These are phyloP conservation scores for Rhinoraja longicauda DNA, from an alignment of 2,797 vertebrate species.

Conservation along the genomic window DNA sequence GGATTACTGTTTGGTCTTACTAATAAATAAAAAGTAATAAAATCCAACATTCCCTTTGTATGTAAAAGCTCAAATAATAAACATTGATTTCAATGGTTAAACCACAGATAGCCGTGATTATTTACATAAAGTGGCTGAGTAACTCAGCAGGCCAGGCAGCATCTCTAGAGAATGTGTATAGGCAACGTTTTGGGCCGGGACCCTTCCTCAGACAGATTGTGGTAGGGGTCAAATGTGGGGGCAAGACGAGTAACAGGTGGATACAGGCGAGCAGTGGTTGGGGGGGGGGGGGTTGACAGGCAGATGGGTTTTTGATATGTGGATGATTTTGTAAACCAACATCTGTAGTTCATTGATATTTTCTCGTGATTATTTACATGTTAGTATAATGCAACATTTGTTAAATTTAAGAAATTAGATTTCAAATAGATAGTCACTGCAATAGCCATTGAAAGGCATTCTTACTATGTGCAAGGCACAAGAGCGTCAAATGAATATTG, in stretches of 20 bases:
- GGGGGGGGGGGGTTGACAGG: too few species aligned
- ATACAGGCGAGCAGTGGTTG: too few species aligned
- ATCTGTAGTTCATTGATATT: too few species aligned
- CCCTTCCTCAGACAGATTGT: too few species aligned
- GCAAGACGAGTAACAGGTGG: too few species aligned
- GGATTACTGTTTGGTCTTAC: not conserved
- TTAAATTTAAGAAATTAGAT: not conserved
- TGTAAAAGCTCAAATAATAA: not conserved
- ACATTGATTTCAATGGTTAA: not conserved
- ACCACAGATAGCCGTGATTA: not conserved
- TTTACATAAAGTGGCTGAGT: not conserved
- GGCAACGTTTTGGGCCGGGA: too few species aligned
- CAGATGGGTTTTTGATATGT: too few species aligned
- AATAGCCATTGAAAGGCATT: slow-evolving; percentile 16
- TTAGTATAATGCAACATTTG: not conserved
- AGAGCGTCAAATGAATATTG: slow-evolving; percentile 7
- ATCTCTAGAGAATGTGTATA: too few species aligned
- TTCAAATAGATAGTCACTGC: slow-evolving; percentile 8
- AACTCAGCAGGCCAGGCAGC: too few species aligned
- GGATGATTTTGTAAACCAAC: too few species aligned
- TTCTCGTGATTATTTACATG: not conserved
- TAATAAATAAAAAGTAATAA: not conserved
- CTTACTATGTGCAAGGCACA: not conserved
- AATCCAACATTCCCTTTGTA: not conserved
- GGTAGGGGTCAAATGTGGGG: too few species aligned